Conservation (phyloP, 64 coral and sea anemone species). For the Acropora tenuis region DNA sequence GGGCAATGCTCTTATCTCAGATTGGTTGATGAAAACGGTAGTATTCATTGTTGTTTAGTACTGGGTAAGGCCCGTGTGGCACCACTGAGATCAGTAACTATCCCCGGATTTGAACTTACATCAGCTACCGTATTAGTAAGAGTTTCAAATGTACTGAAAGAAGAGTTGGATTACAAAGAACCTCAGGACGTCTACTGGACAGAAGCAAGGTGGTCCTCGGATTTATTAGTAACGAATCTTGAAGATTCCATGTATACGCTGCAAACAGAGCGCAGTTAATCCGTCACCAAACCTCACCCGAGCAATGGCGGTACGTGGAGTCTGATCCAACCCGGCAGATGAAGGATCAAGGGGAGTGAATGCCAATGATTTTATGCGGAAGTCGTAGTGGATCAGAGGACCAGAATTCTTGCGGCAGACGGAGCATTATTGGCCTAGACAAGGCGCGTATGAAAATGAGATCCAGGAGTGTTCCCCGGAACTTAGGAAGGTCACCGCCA, state of each 20-base stretch:
- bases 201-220: slow-evolving; percentile 56
- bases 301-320: slow-evolving; percentile 30
- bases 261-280: slow-evolving; percentile 47
- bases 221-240: slow-evolving; percentile 26
- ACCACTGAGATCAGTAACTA: no score
- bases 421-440: slow-evolving; percentile 19
- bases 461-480: background rate
- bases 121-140: slow-evolving; percentile 53
- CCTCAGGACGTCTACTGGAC: slow-evolving; percentile 45
- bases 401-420: slow-evolving; percentile 46
- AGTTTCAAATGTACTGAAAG: slow-evolving; percentile 32
- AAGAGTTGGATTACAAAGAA: no score
- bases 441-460: background rate
- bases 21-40: no score
- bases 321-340: slow-evolving; percentile 44
- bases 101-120: no score
- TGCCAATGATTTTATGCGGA: slow-evolving; percentile 20
- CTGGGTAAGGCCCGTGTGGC: no score
- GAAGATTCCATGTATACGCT: slow-evolving; percentile 36
- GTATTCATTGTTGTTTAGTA: no score
- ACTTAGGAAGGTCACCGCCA: slow-evolving; percentile 19
- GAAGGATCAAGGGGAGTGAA: slow-evolving; percentile 51
- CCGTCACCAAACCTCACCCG: slow-evolving; percentile 14
- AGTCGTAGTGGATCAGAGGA: slow-evolving; percentile 48
- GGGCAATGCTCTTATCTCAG: slow-evolving; percentile 71